Conservation (phyloP, 2,888 invertebrate species). For the Lepas anatifera region DNA sequence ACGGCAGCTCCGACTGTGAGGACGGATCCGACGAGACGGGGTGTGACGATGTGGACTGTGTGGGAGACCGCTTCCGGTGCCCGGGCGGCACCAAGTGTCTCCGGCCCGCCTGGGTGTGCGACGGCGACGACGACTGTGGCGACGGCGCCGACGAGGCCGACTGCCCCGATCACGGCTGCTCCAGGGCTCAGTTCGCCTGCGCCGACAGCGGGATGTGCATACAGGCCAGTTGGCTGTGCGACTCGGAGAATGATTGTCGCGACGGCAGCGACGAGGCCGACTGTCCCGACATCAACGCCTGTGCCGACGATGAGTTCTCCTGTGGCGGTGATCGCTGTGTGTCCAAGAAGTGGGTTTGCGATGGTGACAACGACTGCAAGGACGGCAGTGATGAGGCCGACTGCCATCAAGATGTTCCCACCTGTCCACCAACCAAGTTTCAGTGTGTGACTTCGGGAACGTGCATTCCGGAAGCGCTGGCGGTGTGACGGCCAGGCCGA, state of each 20-base stretch:
- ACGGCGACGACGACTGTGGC: background rate
- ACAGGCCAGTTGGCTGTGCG: background rate
- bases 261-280: conserved; percentile 50
- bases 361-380: background rate
- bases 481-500: background rate
- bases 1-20: conserved; percentile 11
- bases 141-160: background rate
- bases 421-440: too few relatives aligned
- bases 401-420: too few relatives aligned
- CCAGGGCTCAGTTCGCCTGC: background rate
- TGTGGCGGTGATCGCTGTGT: background rate
- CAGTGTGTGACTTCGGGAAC: too few relatives aligned
- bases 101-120: background rate
- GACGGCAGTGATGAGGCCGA: background rate
- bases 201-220: background rate
- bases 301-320: conserved; percentile 28
- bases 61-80: background rate
- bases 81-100: background rate
- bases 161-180: background rate
- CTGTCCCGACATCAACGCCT: conserved; percentile 35
- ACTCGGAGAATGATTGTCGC: background rate
- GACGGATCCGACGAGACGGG: conserved; percentile 13
- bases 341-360: background rate
- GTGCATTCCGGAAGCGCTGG: too few relatives aligned
- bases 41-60: background rate